Evolutionary conservation across 2,113 vertebrate species (phyloP), one percentile per base, ranked within the genome.

Genomic region (Aptenodytes patagonicus): DNA sequence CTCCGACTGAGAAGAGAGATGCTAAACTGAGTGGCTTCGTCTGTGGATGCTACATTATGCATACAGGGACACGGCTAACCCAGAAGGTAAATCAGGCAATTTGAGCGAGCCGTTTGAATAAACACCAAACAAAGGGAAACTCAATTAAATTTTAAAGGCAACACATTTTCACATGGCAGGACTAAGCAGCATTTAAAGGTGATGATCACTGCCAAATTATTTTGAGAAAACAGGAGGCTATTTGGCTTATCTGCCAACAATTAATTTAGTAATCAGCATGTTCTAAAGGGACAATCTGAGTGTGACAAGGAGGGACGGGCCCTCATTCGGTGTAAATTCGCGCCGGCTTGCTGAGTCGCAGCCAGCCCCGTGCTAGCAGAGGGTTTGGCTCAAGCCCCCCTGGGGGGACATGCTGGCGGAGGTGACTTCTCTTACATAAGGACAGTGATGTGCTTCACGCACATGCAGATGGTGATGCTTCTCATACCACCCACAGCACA

Each of bases 381-480:
- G 76, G 57, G 80, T 68, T 61, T 94, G 52, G 70, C 80, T 86
- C 46, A 47, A 90, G 58, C 47, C 38, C 34, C 32, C 61, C 17
- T 24, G 17, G 62, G 31, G 60, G 40, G 31, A 68, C 11, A 1
- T 13, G 44, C 36, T 58, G 75, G 66, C 66, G 44, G 49, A 72
- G 49, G 81, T 60, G 81, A 46, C 70, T 91, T 54, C 21, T 52
- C 73, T 95, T 92, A 91, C 87, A 84, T 87, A 93, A 95, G 76
- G 70, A 54, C 7, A 4, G 87, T 61, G 96, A 80, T 90, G 81
- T 62, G 87, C 91, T 75, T 92, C 81, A 61, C 89, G 94, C 87
- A 83, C 60, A 52, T 51, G 81, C 96, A 97, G 96, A 97, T 97
- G 97, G 97, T 85, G 93, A 87, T 95, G 94, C 91, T 90, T 92